Base-by-base conservation (phyloP, 2,888 invertebrate genomes). In the Harpagoxenus sublaevis region DNA sequence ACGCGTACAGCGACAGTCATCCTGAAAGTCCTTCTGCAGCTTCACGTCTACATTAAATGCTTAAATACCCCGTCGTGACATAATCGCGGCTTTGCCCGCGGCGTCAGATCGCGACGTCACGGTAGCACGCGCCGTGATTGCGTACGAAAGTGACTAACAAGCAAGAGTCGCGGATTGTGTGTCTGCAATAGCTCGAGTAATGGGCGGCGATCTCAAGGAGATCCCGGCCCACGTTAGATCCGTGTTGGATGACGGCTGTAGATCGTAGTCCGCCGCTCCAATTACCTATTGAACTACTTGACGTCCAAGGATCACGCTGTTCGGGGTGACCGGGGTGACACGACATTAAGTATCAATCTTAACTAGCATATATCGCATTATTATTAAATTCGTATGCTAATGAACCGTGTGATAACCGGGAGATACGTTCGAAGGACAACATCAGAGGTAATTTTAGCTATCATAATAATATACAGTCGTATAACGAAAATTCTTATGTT, bases 131-230 rank as follows among this genome's bases (percentile, higher is more conserved):
- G 71, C 65, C 63, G 55, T 39, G 73, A 78, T 87, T 83, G 87
- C 48, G 62, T 60, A 71, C 55, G 71, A 66, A 79, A 84, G 51
- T 83, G 87, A 89, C 70, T 89, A 83, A 89, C 66, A 78, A 57
- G 31, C 31, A 15, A 48, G n/a, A 45, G 71, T n/a, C n/a, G n/a
- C 57, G 23, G 35, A 70, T 23, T 3, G 12, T 48, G 60, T 48
- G 35, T 71, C 60, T 39, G 73, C 73, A 81, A 73, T 60, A 60
- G 73, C n/a, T n/a, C 55, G 31, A 57, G 45, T 65, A 63, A 83
- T 83, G 78, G 84, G 68, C 81, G 89, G 84, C 81, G 87, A 84
- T 85, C 39, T 84, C 89, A 89, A 89, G 88, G 87, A 89, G 84
- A 89, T 45, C 73, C 15, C 88, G 28, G n/a, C 88, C 89, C 83